Evolutionary conservation across 2,113 vertebrate genomes (phyloP), one percentile per base, ranked within the genome.

Genomic region (Oryzias celebensis): DNA sequence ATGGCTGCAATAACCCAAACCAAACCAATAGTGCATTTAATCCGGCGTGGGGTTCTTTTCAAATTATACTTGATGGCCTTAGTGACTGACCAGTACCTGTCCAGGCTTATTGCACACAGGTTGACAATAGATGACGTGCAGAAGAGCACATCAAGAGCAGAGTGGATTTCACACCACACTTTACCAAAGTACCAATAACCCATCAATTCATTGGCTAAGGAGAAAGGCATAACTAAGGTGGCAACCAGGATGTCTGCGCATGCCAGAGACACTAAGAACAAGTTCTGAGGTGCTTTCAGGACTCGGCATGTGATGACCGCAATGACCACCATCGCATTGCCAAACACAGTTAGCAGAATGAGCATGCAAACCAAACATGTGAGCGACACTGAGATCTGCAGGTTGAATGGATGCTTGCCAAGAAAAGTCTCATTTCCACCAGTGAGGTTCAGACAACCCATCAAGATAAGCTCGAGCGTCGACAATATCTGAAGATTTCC

Each of bases 71-170:
- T 91, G 0, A 96, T 92, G 51, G 96, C 94, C 82, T 94, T 94
- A 0, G 94, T 94, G 71, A 98, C 92, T 59, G 96, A 98, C 95
- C 95, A 98, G 91, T 95, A 98, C 5, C 95, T 91, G 85, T 98
- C 96, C 80, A 98, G 78, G 89, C 96, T 97, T 87, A 98, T 98
- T 78, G 94, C 94, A 26, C 95, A 97, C 75, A 90, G 76, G 62
- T 90, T 87, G 42, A 88, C 76, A 18, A 90, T 90, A n/a, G 89
- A 90, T 77, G 96, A 96, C 36, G 94, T 98, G 89, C 96, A 98
- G 85, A 98, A 98, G 10, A 98, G 91, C 56, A 98, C 96, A 45
- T 98, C 96, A 77, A 98, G 79, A 53, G 95, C 95, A 88, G 95
- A 76, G 90, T 97, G 93, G 81, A 96, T 95, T 75, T 95, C 94